A percentile compares a stretch with the other conserved stretches of the same genome.
Conservation (phyloP, 2,888 invertebrate genomes). For the Leptopterna dolabrata region DNA sequence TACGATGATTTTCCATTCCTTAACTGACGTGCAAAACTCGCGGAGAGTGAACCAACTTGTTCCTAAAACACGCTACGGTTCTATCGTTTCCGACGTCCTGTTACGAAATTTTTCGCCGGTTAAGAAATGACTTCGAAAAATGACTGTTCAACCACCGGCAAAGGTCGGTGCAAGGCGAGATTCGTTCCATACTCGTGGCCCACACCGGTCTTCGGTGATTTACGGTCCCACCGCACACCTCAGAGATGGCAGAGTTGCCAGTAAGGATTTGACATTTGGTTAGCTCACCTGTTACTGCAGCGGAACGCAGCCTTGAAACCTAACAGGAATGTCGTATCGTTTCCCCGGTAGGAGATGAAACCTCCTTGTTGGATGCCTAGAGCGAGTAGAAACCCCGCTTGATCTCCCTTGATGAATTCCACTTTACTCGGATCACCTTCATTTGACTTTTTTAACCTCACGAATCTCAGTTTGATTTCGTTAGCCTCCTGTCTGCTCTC, state of each 20-base stretch:
- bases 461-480: neutral
- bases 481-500: too few relatives aligned
- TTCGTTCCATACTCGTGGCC: neutral
- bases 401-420: neutral
- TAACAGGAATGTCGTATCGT: conserved; percentile 21
- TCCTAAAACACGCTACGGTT: neutral
- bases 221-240: neutral
- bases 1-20: neutral
- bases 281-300: neutral
- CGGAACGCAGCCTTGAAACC: conserved; percentile 16
- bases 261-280: conserved; percentile 31
- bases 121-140: neutral
- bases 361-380: neutral
- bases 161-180: neutral
- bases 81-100: neutral
- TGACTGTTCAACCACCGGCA: neutral
- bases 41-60: neutral
- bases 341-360: neutral
- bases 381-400: neutral
- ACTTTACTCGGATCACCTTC: neutral
- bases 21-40: neutral
- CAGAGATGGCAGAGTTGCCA: neutral
- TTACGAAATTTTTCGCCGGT: neutral
- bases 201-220: neutral
- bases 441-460: neutral